These are phyloP conservation scores for Eira barbara DNA, from an alignment of 2,113 vertebrate species.

Conservation along the genomic window DNA sequence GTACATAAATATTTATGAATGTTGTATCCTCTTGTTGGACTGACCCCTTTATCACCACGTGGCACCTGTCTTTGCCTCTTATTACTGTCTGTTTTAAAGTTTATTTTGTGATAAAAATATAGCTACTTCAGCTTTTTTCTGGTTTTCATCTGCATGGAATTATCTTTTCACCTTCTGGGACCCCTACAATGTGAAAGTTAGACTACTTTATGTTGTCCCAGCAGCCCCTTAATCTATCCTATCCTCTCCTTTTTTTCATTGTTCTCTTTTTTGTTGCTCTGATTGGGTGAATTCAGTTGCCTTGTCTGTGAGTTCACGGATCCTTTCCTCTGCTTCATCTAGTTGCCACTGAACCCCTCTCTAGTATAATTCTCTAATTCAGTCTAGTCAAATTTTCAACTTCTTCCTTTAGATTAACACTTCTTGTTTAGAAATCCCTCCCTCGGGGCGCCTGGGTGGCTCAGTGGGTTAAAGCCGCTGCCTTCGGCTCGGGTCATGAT, in stretches of 20 bases:
- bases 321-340: neutral
- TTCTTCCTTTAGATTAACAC: neutral
- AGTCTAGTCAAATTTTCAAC: neutral
- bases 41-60: neutral
- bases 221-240: neutral
- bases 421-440: neutral
- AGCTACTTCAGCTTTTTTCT: neutral
- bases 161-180: neutral
- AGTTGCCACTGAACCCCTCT: neutral
- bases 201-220: neutral
- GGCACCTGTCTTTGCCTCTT: neutral
- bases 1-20: neutral
- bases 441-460: too few relatives aligned
- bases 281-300: neutral
- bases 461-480: too few relatives aligned
- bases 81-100: neutral
- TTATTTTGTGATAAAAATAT: neutral
- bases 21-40: neutral
- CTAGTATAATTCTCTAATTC: neutral
- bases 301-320: neutral
- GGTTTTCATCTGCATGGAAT: neutral
- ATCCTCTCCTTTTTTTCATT: neutral
- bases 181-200: neutral
- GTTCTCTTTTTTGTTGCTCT: neutral
- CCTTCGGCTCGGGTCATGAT: too few relatives aligned